Conservation (phyloP, 2,888 invertebrate species). For the Eilema griseolum region DNA sequence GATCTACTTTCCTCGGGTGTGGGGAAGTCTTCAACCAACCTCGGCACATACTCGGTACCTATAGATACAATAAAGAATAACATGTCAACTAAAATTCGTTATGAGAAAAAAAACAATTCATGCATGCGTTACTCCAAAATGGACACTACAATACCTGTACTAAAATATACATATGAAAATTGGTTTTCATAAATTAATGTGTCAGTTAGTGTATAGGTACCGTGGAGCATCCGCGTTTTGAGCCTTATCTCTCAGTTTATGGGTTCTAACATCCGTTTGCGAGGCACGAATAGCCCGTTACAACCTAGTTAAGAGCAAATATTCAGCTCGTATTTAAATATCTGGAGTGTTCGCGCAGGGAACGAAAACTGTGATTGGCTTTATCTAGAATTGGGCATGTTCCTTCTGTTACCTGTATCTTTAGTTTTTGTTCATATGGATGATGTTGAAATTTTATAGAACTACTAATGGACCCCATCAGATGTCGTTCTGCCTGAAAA, state of each 20-base stretch:
- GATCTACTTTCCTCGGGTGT: too few relatives aligned
- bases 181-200: constrained; percentile 55
- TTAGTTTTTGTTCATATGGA: constrained; percentile 20
- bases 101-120: not conserved
- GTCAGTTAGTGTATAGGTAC: constrained; percentile 51
- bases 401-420: constrained; percentile 40
- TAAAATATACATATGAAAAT: constrained; percentile 42
- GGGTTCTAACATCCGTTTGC: constrained; percentile 67
- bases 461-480: too few relatives aligned
- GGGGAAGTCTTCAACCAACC: too few relatives aligned
- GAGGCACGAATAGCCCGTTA: constrained; percentile 65
- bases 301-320: constrained; percentile 65
- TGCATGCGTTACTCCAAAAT: not conserved
- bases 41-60: too few relatives aligned
- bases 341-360: constrained; percentile 46
- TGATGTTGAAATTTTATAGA: too few relatives aligned
- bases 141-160: constrained; percentile 25
- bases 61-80: too few relatives aligned
- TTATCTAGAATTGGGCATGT: constrained; percentile 40
- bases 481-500: too few relatives aligned
- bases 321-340: constrained; percentile 69
- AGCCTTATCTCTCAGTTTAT: constrained; percentile 72
- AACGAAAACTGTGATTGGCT: constrained; percentile 27
- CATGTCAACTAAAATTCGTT: not conserved
- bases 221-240: constrained; percentile 43